Conservation (phyloP, 2,888 invertebrate species). For the Cheilosia vernalis region DNA sequence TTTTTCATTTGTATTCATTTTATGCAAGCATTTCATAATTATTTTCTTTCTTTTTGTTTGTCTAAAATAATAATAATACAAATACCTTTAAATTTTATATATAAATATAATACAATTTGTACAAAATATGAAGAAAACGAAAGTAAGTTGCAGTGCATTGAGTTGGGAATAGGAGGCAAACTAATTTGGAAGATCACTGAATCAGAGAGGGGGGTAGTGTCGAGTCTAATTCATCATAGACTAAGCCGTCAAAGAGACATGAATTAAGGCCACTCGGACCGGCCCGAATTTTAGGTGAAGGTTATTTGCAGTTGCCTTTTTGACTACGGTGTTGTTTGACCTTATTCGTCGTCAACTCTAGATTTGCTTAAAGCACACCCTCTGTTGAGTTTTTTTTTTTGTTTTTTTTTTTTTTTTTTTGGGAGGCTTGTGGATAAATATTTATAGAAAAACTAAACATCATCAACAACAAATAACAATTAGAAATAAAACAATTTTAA, state of each 20-base stretch:
- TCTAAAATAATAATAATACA: conserved; percentile 62
- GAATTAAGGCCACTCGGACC: neutral
- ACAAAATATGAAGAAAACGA: conserved; percentile 79
- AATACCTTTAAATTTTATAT: conserved; percentile 70
- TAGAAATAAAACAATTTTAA: conserved; percentile 70
- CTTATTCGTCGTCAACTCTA: neutral
- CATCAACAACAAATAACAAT: conserved; percentile 70
- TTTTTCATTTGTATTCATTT: conserved; percentile 39
- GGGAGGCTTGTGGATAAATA: neutral
- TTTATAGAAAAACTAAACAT: conserved; percentile 32
- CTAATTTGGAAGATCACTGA: conserved; percentile 21
- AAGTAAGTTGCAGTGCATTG: conserved; percentile 34
- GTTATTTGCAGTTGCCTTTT: neutral
- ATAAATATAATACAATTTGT: conserved; percentile 83
- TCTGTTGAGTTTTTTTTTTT: neutral
- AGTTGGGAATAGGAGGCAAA: conserved; percentile 6
- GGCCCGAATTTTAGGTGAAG: neutral
- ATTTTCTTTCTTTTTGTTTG: conserved; percentile 12
- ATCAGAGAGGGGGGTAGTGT: neutral
- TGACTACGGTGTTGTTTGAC: neutral
- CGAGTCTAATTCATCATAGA: neutral
- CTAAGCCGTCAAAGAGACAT: conserved; percentile 6
- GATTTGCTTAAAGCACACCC: neutral
- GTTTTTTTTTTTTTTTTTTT: neutral
- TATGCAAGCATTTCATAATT: conserved; percentile 52